Base-by-base conservation (phyloP, 53 echinoderm and acorn worm species). In the Actinopyga echinites region DNA sequence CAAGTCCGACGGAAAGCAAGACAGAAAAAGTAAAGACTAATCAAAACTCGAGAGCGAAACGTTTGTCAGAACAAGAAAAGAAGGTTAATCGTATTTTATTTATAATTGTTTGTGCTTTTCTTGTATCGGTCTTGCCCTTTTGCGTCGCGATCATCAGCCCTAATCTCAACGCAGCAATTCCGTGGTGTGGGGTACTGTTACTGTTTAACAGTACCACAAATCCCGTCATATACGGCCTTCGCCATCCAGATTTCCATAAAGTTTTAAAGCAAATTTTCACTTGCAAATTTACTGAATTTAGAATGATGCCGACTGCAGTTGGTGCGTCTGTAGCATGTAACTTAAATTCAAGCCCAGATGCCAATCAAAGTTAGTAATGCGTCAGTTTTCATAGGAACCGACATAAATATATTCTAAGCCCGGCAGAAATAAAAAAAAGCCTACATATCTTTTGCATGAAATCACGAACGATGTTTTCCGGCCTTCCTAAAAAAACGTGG, bases 81-180 rank as follows among this genome's bases (percentile, higher is more conserved):
- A 71, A 71, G 28, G 44, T 71, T 42, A 71, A 40, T 7, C 71
- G 71, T 3, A 71, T 40, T 36, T 34, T 71, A 26, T 71, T 71
- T 42, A 25, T 71, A 12, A n/a, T n/a, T n/a, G n/a, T n/a, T n/a
- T n/a, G n/a, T n/a, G n/a, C 44, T 6, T 71, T 71, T 36, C 22
- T 26, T 40, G 24, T 71, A 8, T 71, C 42, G 3, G 45, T 71
- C 8, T 12, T 71, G 25, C 71, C 71, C 20, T 71, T 71, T 22
- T 71, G 71, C 34, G 21, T 71, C 5, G 71, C 42, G 24, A 40
- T 71, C 1, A 71, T 71, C 9, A 22, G 40, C 6, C 45, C 71
- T 40, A 40, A 37, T 3, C 25, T 44, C 38, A 71, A 71, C 42
- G 71, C 42, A 22, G 19, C 44, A 13, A 71, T 71, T 40, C 71